Evolutionary conservation across 1,140 invertebrate genomes (phyloP).

Genomic region (Megalonaias nervosa): DNA sequence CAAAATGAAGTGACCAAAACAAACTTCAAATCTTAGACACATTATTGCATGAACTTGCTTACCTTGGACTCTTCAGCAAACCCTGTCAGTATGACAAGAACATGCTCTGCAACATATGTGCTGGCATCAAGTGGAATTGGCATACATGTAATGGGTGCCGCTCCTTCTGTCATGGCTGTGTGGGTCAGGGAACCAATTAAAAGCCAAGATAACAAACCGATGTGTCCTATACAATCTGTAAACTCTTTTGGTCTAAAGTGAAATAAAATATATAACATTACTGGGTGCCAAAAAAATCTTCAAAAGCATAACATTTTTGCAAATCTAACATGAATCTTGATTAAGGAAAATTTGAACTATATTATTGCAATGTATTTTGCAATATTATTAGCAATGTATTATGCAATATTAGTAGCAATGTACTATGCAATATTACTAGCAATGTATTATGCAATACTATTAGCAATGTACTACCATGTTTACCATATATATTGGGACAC

Average conservation of each 20-base stretch:
- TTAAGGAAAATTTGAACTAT: no score
- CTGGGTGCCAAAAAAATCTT: background rate
- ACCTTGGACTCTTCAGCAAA: constrained; percentile 96
- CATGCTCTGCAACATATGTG: constrained; percentile 96
- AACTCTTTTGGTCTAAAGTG: constrained; percentile 88
- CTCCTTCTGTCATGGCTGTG: constrained; percentile 77
- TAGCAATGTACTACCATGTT: no score
- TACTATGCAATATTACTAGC: no score
- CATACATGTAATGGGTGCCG: constrained; percentile 77
- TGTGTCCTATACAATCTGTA: constrained; percentile 94
- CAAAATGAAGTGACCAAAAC: no score
- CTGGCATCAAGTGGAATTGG: constrained; percentile 97
- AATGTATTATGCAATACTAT: no score
- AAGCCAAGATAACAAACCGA: constrained; percentile 95
- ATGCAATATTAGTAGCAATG: no score
- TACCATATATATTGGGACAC: no score
- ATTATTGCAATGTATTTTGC: no score
- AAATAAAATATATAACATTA: constrained; percentile 19
- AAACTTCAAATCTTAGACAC: background rate
- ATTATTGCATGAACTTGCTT: constrained; percentile 25
- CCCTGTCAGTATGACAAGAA: constrained; percentile 92
- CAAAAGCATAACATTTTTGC: no score
- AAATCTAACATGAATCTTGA: no score
- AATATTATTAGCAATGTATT: no score
- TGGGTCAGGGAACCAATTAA: constrained; percentile 94